These are phyloP conservation scores for Stenodera caucasica DNA, from an alignment of 2,888 invertebrate genomes.

Conservation along the genomic window DNA sequence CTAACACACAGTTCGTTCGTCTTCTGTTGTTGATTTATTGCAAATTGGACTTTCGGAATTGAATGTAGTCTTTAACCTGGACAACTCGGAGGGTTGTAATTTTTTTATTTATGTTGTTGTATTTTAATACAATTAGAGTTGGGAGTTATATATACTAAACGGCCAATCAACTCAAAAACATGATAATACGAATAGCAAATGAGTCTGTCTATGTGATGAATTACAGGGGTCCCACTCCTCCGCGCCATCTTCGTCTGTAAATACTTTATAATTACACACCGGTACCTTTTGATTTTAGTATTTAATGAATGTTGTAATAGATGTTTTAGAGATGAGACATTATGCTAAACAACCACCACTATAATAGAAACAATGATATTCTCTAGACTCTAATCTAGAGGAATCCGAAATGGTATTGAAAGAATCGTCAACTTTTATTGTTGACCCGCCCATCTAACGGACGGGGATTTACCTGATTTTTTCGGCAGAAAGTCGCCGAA, in stretches of 20 bases:
- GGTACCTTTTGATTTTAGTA: conserved; percentile 53
- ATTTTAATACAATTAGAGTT: conserved; percentile 14
- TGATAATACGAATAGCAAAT: conserved; percentile 55
- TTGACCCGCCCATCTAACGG: not conserved
- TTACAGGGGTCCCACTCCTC: conserved; percentile 54
- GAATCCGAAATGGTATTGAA: too few species aligned
- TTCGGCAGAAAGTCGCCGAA: not conserved
- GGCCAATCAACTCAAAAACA: conserved; percentile 49
- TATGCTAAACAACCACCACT: conserved; percentile 24
- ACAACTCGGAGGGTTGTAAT: not conserved
- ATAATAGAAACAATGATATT: not conserved
- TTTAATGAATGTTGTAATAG: conserved; percentile 55
- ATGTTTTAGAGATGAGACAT: conserved; percentile 38
- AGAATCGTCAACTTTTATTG: too few species aligned
- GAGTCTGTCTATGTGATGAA: conserved; percentile 55
- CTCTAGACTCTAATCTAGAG: too few species aligned
- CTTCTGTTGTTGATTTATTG: conserved; percentile 47
- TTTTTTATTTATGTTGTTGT: conserved; percentile 14
- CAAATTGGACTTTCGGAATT: conserved; percentile 37
- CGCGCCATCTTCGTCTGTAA: conserved; percentile 51
- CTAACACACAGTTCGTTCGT: conserved; percentile 33
- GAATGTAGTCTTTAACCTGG: conserved; percentile 2
- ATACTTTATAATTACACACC: conserved; percentile 58
- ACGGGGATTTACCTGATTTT: not conserved
- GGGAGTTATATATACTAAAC: conserved; percentile 42